These are phyloP conservation scores for Tineola bisselliella DNA, from an alignment of 2,888 invertebrate genomes.

Conservation along the genomic window DNA sequence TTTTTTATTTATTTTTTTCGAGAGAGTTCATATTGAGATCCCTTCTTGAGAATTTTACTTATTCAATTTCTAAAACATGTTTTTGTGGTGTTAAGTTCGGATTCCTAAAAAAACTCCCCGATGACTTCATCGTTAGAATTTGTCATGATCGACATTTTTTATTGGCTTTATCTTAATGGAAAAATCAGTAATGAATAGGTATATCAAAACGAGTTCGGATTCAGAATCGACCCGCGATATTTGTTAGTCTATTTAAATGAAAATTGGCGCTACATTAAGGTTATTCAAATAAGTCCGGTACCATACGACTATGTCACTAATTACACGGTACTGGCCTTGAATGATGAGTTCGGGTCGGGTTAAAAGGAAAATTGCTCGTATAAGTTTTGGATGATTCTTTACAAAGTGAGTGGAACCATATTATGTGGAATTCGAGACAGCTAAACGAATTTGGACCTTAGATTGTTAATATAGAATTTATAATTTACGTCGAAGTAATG, in stretches of 20 bases:
- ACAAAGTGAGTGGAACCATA: constrained; percentile 16
- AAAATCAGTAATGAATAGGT: no score
- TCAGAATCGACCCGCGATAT: background rate
- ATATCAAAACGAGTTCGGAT: background rate
- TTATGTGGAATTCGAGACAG: background rate
- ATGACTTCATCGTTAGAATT: constrained; percentile 15
- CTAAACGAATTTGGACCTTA: background rate
- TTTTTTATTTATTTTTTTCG: constrained; percentile 33
- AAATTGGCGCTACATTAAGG: background rate
- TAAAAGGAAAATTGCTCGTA: constrained; percentile 48
- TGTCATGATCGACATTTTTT: constrained; percentile 13
- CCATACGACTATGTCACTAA: constrained; percentile 27
- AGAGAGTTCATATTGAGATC: constrained; percentile 30
- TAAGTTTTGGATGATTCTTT: constrained; percentile 51
- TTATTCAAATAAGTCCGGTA: background rate
- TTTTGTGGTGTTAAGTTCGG: constrained; percentile 12
- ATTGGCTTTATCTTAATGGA: no score
- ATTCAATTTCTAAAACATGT: constrained; percentile 15
- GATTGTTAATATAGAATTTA: background rate
- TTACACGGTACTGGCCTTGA: constrained; percentile 42
- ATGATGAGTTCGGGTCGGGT: constrained; percentile 30
- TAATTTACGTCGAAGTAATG: background rate
- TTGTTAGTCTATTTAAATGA: background rate
- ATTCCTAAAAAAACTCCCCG: constrained; percentile 12
- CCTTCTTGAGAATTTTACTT: constrained; percentile 15